Base-by-base conservation (phyloP, 2,797 vertebrate genomes). In the Uromys caudimaculatus region DNA sequence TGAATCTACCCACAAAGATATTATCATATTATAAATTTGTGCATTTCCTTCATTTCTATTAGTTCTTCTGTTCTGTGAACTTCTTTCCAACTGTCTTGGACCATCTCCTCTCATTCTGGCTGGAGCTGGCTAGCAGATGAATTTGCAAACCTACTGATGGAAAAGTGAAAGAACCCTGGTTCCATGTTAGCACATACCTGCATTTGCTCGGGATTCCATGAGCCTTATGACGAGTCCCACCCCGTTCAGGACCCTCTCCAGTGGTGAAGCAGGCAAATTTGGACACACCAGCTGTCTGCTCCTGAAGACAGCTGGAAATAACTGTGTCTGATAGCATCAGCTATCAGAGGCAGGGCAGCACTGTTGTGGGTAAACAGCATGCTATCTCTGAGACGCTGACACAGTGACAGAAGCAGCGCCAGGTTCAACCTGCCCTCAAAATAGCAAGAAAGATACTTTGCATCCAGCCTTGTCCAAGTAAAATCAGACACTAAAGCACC, bases 251-350 rank as follows among this genome's bases (percentile, higher is more conserved):
- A 5, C 8, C 58, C 85, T 96, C 56, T 79, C 78, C 92, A 96
- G 93, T 81, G 75, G 94, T 21, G 69, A 93, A 87, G 58, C 52
- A 24, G 92, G 95, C 95, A 95, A 67, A 96, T 97, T 91, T 91
- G 96, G 94, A 93, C 89, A 11, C 27, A 1, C 95, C 96, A 97
- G 96, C 95, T 96, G 93, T 96, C 97, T 92, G 94, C 58, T 97
- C 91, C 91, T 58, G 89, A 96, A 96, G 97, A 96, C 95, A 97
- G 96, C 95, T 96, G 95, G 95, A 96, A 97, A 97, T 97, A 97
- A 95, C 95, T 93, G 11, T 10, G 76, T 88, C 95, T 91, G 96
- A 96, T 96, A 95, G 94, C 95, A 97, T 97, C 97, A 93, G 96
- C 92, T 87, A 81, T 89, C 94, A 95, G 92, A 97, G 73, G 92